Base-by-base conservation (phyloP, 2,797 vertebrate genomes). In the Bufotes viridis region DNA sequence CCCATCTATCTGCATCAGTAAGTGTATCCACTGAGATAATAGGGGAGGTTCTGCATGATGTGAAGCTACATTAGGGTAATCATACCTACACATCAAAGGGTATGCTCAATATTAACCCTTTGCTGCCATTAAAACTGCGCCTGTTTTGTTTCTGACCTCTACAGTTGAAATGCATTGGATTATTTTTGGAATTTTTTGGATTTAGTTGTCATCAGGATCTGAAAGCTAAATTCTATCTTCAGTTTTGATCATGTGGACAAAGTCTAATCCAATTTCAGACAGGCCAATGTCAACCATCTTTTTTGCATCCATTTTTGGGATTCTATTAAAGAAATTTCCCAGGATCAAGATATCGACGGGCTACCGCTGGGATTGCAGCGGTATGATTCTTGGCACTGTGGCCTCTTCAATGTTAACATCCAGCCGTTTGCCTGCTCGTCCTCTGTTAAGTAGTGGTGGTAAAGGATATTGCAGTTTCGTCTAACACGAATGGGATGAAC, bases 11-110 rank as follows among this genome's bases (percentile, higher is more conserved):
- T 82, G 80, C 74, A 89, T 83, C 84, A 85, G 69, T 55, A 75
- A 86, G 70, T 89, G 84, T 78, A 86, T 82, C 79, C 74, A 70
- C 84, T 70, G 26, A 34, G 63, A 89, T 86, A 89, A 89, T 81
- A 69, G 55, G 51, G 60, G 70, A 82, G 69, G 70, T 24, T 80
- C 51, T 82, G 58, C 83, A 70, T 81, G 69, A 80, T 85, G 57
- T 61, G 67, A 75, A 53, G 69, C 49, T 55, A 65, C 55, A 88
- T 63, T 14, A 57, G 17, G 67, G 76, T n/a, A 22, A 53, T 29
- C 69, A 81, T 57, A 86, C 70, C n/a, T 34, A 81, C 81, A 26
- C 15, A 60, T 2, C 67, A 81, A n/a, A 22, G 51, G 81, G 18
- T 55, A 55, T 51, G 34, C 42, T 81, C 58, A 15, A 12, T 34